Percentiles rank a stretch among this genome's conserved stretches.
phyloP scores from a whole-genome alignment of 2,797 vertebrate species.

The Takifugu ocellatus region DNA sequence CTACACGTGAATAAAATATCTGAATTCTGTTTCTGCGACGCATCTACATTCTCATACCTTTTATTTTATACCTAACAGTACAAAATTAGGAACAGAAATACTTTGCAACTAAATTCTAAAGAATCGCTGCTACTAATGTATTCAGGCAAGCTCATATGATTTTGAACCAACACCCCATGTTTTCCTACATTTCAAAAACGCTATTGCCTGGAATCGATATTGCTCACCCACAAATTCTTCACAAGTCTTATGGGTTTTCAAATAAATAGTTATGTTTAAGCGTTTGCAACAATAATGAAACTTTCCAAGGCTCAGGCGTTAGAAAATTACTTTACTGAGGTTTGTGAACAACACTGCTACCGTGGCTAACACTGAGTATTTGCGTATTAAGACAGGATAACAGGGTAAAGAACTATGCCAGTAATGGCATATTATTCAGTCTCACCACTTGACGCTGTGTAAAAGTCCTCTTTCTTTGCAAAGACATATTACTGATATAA shows the following conservation, averaged over 20 bases:
- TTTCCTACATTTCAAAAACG: background rate
- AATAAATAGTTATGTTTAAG: background rate
- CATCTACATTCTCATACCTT: background rate
- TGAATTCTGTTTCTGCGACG: background rate
- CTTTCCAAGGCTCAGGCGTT: background rate
- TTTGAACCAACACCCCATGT: too few species aligned
- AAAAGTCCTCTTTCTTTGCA: slow-evolving; percentile 91
- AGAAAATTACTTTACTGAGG: background rate
- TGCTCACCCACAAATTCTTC: background rate
- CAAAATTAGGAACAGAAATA: background rate
- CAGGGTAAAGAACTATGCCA: background rate
- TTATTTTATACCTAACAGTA: too few species aligned
- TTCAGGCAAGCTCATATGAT: too few species aligned
- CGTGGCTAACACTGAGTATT: slow-evolving; percentile 25
- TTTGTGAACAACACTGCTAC: slow-evolving; percentile 39
- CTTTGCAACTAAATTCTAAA: background rate
- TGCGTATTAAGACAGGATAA: background rate
- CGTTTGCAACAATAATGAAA: background rate
- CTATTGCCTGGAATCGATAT: background rate
- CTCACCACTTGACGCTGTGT: slow-evolving; percentile 95
- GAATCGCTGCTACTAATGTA: too few species aligned
- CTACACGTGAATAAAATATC: background rate
- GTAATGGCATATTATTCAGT: background rate
- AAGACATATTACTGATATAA: slow-evolving; percentile 85
- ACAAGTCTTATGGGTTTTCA: background rate